Percentiles rank a stretch among this genome's conserved stretches.
phyloP scores from a whole-genome alignment of 92 coral and sea anemone genomes.

The Bergia puertoricense region DNA sequence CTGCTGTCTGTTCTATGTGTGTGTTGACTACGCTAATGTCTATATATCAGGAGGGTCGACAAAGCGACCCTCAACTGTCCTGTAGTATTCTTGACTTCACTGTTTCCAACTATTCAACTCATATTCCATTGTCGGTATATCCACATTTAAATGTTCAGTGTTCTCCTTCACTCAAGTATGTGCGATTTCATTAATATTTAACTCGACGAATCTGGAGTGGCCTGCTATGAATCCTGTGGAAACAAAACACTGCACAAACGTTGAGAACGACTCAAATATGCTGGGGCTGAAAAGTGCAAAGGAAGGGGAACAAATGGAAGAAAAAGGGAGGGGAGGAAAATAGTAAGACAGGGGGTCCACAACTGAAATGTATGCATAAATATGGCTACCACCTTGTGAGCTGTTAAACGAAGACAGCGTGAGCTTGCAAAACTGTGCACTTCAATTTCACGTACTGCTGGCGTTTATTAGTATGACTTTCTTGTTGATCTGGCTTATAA shows the following conservation, averaged over 20 bases:
- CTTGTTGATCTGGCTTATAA: too few species aligned
- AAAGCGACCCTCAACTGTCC: constrained; percentile 36
- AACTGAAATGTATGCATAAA: too few species aligned
- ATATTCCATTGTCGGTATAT: neutral
- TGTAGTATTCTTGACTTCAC: neutral
- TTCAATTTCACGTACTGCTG: too few species aligned
- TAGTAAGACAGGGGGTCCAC: too few species aligned
- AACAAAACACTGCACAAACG: constrained; percentile 11
- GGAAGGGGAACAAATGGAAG: neutral
- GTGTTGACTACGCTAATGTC: neutral
- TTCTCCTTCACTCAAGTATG: neutral
- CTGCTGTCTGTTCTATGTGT: neutral
- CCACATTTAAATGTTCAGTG: neutral
- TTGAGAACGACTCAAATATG: neutral
- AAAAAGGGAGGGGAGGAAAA: neutral
- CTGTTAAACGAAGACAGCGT: too few species aligned
- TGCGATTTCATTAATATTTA: neutral
- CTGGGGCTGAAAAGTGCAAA: neutral
- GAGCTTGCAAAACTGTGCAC: too few species aligned
- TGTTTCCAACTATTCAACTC: neutral
- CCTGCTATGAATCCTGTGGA: neutral
- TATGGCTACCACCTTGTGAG: too few species aligned
- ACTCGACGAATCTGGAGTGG: neutral
- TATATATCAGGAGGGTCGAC: constrained; percentile 38
- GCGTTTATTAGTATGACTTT: too few species aligned